A percentile compares a stretch with the other conserved stretches of the same genome.
phyloP scores from a whole-genome alignment of 2,797 vertebrate species.

The Borostomias antarcticus region DNA sequence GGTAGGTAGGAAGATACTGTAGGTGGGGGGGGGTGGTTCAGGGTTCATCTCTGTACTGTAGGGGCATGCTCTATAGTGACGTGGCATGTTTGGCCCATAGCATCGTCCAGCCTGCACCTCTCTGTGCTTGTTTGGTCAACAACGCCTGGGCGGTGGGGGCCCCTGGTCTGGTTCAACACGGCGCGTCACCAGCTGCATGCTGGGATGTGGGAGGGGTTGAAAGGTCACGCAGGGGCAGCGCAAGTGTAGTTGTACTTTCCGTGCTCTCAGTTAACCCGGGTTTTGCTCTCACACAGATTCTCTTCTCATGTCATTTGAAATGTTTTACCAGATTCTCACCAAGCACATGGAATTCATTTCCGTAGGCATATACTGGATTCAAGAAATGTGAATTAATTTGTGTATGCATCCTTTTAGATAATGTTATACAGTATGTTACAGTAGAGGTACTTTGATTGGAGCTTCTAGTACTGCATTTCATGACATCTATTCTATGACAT shows the following conservation, averaged over 20 bases:
- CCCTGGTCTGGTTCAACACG: conserved; percentile 7
- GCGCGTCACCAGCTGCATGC: neutral
- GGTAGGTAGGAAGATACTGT: no score
- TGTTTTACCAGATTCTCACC: conserved; percentile 7
- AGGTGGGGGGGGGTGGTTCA: no score
- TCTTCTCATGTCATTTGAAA: neutral
- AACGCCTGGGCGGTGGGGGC: conserved; percentile 5
- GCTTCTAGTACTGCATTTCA: neutral
- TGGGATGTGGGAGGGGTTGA: neutral
- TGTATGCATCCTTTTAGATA: neutral
- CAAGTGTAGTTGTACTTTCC: neutral
- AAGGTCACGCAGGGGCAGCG: neutral
- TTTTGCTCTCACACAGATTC: neutral
- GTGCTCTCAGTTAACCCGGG: neutral
- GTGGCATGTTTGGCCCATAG: conserved; percentile 52
- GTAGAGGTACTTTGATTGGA: no score
- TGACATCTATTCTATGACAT: neutral
- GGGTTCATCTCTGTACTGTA: no score
- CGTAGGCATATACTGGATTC: neutral
- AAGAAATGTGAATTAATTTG: conserved; percentile 1
- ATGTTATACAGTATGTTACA: no score
- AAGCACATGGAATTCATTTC: neutral
- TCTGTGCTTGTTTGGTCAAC: conserved; percentile 45
- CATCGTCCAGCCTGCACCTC: conserved; percentile 20
- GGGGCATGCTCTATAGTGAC: conserved; percentile 45